A percentile compares a stretch with the other conserved stretches of the same genome.
These are phyloP conservation scores for Trematocara nigrifrons DNA, from an alignment of 2,113 vertebrate genomes.

Conservation along the genomic window DNA sequence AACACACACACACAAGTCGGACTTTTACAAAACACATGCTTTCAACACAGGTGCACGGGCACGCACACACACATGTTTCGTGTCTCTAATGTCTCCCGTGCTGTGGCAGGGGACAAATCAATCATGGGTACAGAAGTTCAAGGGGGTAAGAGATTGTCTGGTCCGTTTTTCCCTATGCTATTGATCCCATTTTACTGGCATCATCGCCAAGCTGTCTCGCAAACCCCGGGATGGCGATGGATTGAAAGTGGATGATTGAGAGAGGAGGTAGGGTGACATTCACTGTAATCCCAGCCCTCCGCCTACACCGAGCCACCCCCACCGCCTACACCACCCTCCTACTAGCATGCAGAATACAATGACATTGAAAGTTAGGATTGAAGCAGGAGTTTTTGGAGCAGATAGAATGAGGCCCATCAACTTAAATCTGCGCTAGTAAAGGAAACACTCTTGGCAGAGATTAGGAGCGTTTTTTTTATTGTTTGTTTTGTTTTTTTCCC, in stretches of 20 bases:
- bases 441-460: slow-evolving; percentile 11
- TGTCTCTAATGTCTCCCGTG: slow-evolving; percentile 65
- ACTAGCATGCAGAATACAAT: slow-evolving; percentile 24
- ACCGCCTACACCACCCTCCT: not conserved
- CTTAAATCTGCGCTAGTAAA: not conserved
- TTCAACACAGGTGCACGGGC: slow-evolving; percentile 48
- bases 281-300: slow-evolving; percentile 60
- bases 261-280: slow-evolving; percentile 71
- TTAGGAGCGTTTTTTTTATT: not conserved
- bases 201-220: slow-evolving; percentile 69
- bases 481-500: not conserved
- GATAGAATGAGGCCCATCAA: slow-evolving; percentile 14
- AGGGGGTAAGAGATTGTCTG: slow-evolving; percentile 74
- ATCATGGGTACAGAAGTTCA: slow-evolving; percentile 72
- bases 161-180: slow-evolving; percentile 68
- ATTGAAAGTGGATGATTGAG: slow-evolving; percentile 74
- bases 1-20: not conserved
- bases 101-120: slow-evolving; percentile 71
- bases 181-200: slow-evolving; percentile 75
- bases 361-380: slow-evolving; percentile 50
- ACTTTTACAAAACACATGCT: slow-evolving; percentile 53
- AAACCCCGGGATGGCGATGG: slow-evolving; percentile 55
- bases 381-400: not conserved
- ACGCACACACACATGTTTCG: slow-evolving; percentile 55
- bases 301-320: not conserved